Percentiles rank a stretch among this genome's conserved stretches.
These are phyloP conservation scores for Clepsis dumicolana DNA, from an alignment of 2,888 invertebrate species.

Conservation along the genomic window DNA sequence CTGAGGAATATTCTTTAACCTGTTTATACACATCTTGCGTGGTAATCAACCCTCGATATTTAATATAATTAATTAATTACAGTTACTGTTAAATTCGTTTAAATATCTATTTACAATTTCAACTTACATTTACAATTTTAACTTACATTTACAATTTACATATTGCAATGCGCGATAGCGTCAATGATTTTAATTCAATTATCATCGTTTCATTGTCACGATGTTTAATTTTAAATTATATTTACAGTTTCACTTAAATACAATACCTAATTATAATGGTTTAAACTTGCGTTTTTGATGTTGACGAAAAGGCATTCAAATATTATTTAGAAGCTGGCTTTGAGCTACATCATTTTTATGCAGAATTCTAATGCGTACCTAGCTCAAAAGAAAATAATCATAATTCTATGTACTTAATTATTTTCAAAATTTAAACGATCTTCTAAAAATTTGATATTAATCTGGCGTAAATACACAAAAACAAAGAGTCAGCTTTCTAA, in stretches of 20 bases:
- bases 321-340: too few species aligned
- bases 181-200: constrained; percentile 46
- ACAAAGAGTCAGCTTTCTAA: too few species aligned
- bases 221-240: constrained; percentile 50
- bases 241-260: constrained; percentile 54
- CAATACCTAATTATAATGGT: too few species aligned
- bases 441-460: too few species aligned
- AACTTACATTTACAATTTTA: constrained; percentile 65
- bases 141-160: constrained; percentile 68
- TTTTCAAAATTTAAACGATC: too few species aligned
- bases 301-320: too few species aligned
- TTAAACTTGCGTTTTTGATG: too few species aligned
- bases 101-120: constrained; percentile 82
- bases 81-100: constrained; percentile 79
- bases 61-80: constrained; percentile 61
- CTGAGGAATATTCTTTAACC: neutral
- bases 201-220: constrained; percentile 40
- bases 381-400: too few species aligned
- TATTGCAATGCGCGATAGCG: constrained; percentile 62
- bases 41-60: constrained; percentile 61
- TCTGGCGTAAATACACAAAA: too few species aligned
- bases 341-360: too few species aligned
- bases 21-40: constrained; percentile 51
- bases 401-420: too few species aligned
- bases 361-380: too few species aligned